Evolutionary conservation across 1,140 invertebrate genomes (phyloP).

Genomic region (Aphelinus certus): DNA sequence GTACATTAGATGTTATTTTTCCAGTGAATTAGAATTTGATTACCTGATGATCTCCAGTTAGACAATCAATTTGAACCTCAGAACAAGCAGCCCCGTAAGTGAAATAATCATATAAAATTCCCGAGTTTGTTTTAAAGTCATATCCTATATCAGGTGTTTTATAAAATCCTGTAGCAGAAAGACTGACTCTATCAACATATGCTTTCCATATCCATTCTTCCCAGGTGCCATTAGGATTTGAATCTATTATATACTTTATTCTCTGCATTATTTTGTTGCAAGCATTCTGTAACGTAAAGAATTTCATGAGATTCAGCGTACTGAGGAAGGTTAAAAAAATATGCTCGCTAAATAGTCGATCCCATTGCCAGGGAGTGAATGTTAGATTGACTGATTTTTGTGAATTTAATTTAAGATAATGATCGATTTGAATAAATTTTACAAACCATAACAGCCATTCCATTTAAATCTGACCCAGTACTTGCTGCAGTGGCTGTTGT

Average conservation of each 20-base stretch:
- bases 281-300: slow-evolving; percentile 71
- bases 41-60: slow-evolving; percentile 86
- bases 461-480: slow-evolving; percentile 90
- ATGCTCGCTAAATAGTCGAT: too few species aligned
- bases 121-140: slow-evolving; percentile 75
- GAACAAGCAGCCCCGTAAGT: slow-evolving; percentile 81
- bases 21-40: slow-evolving; percentile 6
- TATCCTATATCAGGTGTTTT: slow-evolving; percentile 81
- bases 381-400: background rate
- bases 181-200: slow-evolving; percentile 80
- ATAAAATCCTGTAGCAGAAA: slow-evolving; percentile 88
- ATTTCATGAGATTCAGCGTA: background rate
- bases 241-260: slow-evolving; percentile 79
- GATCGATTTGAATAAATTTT: background rate
- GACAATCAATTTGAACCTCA: slow-evolving; percentile 86
- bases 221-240: slow-evolving; percentile 83
- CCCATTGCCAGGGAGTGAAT: too few species aligned
- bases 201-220: slow-evolving; percentile 84
- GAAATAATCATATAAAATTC: slow-evolving; percentile 81
- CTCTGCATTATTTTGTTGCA: slow-evolving; percentile 81
- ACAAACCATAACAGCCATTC: slow-evolving; percentile 87
- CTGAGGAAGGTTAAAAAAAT: background rate
- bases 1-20: background rate
- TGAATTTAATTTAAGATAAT: background rate
- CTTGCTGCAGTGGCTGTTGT: slow-evolving; percentile 91